Evolutionary conservation across 2,888 invertebrate genomes (phyloP).

Genomic region (Phortica okadai): DNA sequence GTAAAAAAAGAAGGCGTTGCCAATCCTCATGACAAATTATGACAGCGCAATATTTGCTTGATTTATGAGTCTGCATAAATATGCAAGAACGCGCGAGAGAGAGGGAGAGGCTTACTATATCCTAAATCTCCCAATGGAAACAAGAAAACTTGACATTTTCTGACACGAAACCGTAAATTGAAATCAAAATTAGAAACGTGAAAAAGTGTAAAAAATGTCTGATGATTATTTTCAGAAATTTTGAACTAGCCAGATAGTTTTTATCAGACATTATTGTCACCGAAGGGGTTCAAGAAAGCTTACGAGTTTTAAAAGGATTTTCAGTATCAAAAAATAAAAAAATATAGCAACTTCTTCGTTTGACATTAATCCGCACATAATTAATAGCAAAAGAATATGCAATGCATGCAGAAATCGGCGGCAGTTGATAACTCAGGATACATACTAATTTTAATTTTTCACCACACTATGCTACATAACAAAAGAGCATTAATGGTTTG

Average conservation of each 20-base stretch:
- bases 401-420: slow-evolving; percentile 36
- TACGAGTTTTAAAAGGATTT: background rate
- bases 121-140: slow-evolving; percentile 34
- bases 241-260: no score
- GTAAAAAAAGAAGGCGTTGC: slow-evolving; percentile 63
- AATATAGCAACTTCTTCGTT: slow-evolving; percentile 56
- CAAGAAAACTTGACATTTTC: slow-evolving; percentile 3
- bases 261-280: no score
- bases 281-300: background rate
- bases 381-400: slow-evolving; percentile 70
- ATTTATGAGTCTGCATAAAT: slow-evolving; percentile 61
- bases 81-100: background rate
- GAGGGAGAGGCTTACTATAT: no score
- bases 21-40: slow-evolving; percentile 73
- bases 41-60: slow-evolving; percentile 69
- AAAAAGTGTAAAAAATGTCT: no score
- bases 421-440: slow-evolving; percentile 54
- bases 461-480: background rate
- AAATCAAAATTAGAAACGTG: background rate
- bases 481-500: background rate
- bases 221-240: no score
- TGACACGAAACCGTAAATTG: background rate
- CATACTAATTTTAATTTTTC: slow-evolving; percentile 15
- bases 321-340: background rate
- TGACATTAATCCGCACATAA: slow-evolving; percentile 62